Evolutionary conservation across 2,797 vertebrate genomes (phyloP), one percentile per base, ranked within the genome.

Genomic region (Eupleurogrammus muticus): DNA sequence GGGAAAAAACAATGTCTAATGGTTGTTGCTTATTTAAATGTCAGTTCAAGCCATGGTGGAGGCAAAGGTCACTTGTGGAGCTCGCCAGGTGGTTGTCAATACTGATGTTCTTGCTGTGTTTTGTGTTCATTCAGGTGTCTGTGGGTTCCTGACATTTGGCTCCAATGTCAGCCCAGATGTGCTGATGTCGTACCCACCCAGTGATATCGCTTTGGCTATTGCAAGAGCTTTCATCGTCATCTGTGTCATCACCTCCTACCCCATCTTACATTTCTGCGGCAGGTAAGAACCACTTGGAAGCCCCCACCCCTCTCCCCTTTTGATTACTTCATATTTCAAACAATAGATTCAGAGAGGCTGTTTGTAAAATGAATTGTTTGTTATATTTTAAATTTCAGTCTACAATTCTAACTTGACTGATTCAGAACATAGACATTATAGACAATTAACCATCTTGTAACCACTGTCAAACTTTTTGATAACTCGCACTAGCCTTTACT

Each of bases 221-320:
- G 98, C 98, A 1, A 94, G 98, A 52, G 96, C 96, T 61, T 99
- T 98, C 87, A 98, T 99, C 79, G 94, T 98, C 72, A 63, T 99
- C 83, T 98, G 97, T 0, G 97, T 99, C 44, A 89, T 99, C 82
- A 99, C 98, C 0, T 99, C 97, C 17, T 99, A 99, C 87, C 97
- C 98, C 13, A 99, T 99, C 84, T 90, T 99, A 77, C 97, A 99
- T 90, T 99, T 97, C 92, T 99, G 98, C 1, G 98, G 98, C 83
- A 94, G 97, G 98, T 99, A 90, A 90, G 54, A 51, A 14, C 4
- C 13, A 23, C 0, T 17, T n/a, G n/a, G 9, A 61, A 17, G 40
- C 52, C 38, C 16, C 13, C 13, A 0, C 16, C 11, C 23, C 16
- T 44, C 42, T 49, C 17, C n/a, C 4, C 20, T 19, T 24, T 17